Evolutionary conservation across 2,888 invertebrate genomes (phyloP), one percentile per base, ranked within the genome.

Genomic region (Volucella inflata): DNA sequence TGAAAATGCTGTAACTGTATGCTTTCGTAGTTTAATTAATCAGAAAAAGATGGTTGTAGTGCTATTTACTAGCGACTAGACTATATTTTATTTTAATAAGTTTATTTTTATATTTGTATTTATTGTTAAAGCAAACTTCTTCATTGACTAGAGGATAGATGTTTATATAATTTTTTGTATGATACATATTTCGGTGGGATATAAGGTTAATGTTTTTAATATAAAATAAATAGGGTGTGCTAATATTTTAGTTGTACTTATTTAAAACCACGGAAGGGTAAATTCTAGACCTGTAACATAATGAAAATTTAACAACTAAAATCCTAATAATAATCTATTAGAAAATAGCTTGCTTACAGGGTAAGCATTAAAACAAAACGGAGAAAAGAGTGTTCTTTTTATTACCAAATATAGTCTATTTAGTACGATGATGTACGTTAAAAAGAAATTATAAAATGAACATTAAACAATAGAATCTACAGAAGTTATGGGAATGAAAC

Each of bases 181-280:
- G 42, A 21, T 80, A 48, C 59, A 79, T 72, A 64, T 62, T 68
- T 85, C 85, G 85, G 85, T 85, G 85, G 85, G 85, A 85, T 85
- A 40, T n/a, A 85, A 85, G 80, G 84, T 76, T 42, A 8, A 42
- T 51, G 44, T 50, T 60, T 46, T 40, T 59, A 12, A 44, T 12
- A 44, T 44, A n/a, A 12, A 3, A 8, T 1, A 40, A 59, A 30
- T 30, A 30, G 30, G 30, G 30, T 30, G 30, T 30, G 6, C 30
- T 30, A 0, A 30, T 4, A 30, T 30, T 30, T 30, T 30, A 6
- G 30, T 30, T 30, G 30, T 30, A 30, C 30, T 30, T 4, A 6
- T 6, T 30, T 0, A 30, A 30, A 6, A 30, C 4, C 30, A n/a
- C n/a, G n/a, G 0, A 30, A 30, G 30, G 6, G 6, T 30, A 6